These are phyloP conservation scores for Agonopterix arenella DNA, from an alignment of 2,888 invertebrate species.

Conservation along the genomic window DNA sequence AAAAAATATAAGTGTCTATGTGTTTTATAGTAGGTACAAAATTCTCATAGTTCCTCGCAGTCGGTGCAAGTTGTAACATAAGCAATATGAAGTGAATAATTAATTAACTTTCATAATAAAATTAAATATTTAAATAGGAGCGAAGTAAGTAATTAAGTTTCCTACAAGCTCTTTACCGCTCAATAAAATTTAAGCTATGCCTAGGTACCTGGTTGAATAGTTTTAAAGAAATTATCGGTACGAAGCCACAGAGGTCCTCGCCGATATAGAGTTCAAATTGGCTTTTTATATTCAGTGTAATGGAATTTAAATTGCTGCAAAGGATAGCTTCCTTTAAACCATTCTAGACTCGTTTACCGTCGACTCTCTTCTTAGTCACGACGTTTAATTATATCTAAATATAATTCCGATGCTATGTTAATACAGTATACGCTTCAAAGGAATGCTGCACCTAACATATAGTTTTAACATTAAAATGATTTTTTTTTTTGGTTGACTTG, in stretches of 20 bases:
- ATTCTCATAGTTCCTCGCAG: too few relatives aligned
- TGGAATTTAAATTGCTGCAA: conserved; percentile 61
- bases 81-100: neutral
- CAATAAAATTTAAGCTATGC: conserved; percentile 20
- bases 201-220: conserved; percentile 12
- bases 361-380: conserved; percentile 55
- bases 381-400: conserved; percentile 56
- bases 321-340: conserved; percentile 55
- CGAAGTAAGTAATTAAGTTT: conserved; percentile 12
- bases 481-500: too few relatives aligned
- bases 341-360: conserved; percentile 48
- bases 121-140: conserved; percentile 5
- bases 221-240: conserved; percentile 33
- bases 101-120: too few relatives aligned
- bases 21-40: too few relatives aligned
- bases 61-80: neutral
- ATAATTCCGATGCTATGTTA: conserved; percentile 4
- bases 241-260: conserved; percentile 17
- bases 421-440: too few relatives aligned
- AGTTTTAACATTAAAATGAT: too few relatives aligned
- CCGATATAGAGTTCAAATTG: conserved; percentile 46
- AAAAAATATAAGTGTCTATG: too few relatives aligned
- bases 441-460: too few relatives aligned
- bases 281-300: conserved; percentile 59
- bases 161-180: conserved; percentile 5